Percentiles rank a stretch among this genome's conserved stretches.
These are phyloP conservation scores for Terebella lapidaria DNA, from an alignment of 2,888 invertebrate genomes.

Conservation along the genomic window DNA sequence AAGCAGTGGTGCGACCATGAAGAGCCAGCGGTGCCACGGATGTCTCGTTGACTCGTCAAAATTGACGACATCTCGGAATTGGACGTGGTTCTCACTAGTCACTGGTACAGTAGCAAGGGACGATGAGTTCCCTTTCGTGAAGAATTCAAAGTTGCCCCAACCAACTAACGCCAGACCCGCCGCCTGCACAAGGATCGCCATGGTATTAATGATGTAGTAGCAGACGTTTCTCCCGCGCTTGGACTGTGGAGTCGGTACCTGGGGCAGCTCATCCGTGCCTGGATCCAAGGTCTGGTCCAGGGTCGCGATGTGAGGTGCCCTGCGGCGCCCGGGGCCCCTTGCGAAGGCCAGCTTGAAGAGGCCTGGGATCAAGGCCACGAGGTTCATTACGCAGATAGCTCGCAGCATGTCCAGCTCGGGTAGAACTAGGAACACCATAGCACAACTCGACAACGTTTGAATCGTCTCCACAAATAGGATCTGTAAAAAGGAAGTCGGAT, in stretches of 20 bases:
- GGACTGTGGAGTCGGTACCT: background rate
- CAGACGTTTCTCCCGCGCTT: background rate
- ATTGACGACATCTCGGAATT: background rate
- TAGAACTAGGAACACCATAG: conserved; percentile 58
- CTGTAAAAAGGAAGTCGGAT: conserved; percentile 21
- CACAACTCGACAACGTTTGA: conserved; percentile 72
- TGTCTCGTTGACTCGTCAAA: background rate
- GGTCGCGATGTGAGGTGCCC: background rate
- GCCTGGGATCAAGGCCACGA: conserved; percentile 40
- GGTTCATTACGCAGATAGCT: conserved; percentile 39
- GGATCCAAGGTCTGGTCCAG: background rate
- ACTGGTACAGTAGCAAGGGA: background rate
- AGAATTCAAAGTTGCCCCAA: background rate
- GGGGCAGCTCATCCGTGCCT: background rate
- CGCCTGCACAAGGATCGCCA: conserved; percentile 6
- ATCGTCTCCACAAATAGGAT: conserved; percentile 36
- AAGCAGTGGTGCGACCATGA: conserved; percentile 64
- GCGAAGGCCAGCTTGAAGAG: conserved; percentile 16
- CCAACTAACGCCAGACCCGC: conserved; percentile 2
- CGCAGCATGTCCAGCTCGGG: conserved; percentile 42
- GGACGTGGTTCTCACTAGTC: background rate
- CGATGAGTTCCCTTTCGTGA: background rate
- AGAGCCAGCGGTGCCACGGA: conserved; percentile 55
- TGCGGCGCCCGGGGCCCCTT: background rate
- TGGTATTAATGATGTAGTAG: conserved; percentile 1